Evolutionary conservation across 35 echinoderm and acorn worm species (phyloP).

Genomic region (Acanthaster planci): DNA sequence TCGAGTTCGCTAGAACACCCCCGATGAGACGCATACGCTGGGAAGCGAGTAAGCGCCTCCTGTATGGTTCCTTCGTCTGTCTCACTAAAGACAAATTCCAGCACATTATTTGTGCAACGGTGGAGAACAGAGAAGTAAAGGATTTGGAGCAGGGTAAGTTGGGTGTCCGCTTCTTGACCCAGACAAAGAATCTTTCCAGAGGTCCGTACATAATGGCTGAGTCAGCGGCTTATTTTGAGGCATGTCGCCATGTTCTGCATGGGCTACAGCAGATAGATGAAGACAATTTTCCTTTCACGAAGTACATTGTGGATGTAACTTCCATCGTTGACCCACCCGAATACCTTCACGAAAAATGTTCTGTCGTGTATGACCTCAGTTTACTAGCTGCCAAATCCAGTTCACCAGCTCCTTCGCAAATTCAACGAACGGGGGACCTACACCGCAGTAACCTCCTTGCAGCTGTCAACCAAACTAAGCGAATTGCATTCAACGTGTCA

Average conservation of each 20-base stretch:
- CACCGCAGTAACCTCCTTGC: not conserved
- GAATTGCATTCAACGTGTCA: not conserved
- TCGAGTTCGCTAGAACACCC: slow-evolving; percentile 37
- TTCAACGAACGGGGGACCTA: not conserved
- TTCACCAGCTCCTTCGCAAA: no score
- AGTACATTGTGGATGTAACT: slow-evolving; percentile 8
- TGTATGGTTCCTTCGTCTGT: slow-evolving; percentile 81
- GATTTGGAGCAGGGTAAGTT: slow-evolving; percentile 40
- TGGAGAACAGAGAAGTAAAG: slow-evolving; percentile 61
- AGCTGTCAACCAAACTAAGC: not conserved
- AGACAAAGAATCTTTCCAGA: not conserved
- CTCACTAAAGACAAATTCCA: slow-evolving; percentile 82
- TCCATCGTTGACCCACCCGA: not conserved
- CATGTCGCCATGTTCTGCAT: slow-evolving; percentile 77
- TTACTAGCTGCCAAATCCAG: not conserved
- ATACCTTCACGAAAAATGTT: not conserved
- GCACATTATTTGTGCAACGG: slow-evolving; percentile 69
- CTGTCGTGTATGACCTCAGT: not conserved
- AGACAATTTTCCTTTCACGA: slow-evolving; percentile 52
- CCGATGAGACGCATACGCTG: slow-evolving; percentile 52
- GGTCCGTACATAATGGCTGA: slow-evolving; percentile 70
- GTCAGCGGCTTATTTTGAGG: slow-evolving; percentile 91
- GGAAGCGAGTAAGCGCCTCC: slow-evolving; percentile 64
- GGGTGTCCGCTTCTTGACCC: not conserved
- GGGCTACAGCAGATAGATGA: slow-evolving; percentile 65